These are phyloP conservation scores for Cyprinodon brontotheroides DNA, from an alignment of 2,113 vertebrate species.

Conservation along the genomic window DNA sequence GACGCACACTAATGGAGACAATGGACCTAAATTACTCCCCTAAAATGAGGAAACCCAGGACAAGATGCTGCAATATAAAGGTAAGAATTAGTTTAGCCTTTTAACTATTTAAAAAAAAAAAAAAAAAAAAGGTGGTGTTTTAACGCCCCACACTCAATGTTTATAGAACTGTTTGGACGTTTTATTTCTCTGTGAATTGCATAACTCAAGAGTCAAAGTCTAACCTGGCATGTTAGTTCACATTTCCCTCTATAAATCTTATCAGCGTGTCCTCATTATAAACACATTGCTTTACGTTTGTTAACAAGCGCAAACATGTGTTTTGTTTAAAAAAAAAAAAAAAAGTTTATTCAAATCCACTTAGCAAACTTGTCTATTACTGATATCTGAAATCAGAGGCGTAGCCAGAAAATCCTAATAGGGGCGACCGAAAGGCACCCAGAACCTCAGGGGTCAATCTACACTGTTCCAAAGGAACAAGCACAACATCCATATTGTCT, in stretches of 20 bases:
- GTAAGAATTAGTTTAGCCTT: conserved; percentile 42
- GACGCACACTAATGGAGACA: not conserved
- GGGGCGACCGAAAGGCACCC: too few relatives aligned
- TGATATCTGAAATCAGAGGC: not conserved
- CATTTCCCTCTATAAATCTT: not conserved
- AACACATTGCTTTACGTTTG: too few relatives aligned
- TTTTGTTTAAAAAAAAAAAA: not conserved
- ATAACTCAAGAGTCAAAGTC: not conserved
- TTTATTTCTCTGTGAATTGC: not conserved
- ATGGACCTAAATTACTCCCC: conserved; percentile 60
- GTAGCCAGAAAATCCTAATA: not conserved
- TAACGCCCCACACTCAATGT: not conserved
- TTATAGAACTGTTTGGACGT: not conserved
- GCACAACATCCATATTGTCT: too few relatives aligned
- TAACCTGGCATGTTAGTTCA: not conserved
- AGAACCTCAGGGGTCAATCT: too few relatives aligned
- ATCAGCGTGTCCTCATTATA: not conserved
- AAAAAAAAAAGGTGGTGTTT: not conserved
- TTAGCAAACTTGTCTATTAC: not conserved
- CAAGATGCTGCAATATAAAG: conserved; percentile 70
- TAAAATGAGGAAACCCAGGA: conserved; percentile 46
- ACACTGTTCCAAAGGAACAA: too few relatives aligned
- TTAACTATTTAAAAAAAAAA: too few relatives aligned
- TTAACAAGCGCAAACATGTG: not conserved
- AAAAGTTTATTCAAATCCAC: not conserved